These are phyloP conservation scores for Cryptotermes secundus DNA, from an alignment of 1,140 invertebrate genomes.

Conservation along the genomic window DNA sequence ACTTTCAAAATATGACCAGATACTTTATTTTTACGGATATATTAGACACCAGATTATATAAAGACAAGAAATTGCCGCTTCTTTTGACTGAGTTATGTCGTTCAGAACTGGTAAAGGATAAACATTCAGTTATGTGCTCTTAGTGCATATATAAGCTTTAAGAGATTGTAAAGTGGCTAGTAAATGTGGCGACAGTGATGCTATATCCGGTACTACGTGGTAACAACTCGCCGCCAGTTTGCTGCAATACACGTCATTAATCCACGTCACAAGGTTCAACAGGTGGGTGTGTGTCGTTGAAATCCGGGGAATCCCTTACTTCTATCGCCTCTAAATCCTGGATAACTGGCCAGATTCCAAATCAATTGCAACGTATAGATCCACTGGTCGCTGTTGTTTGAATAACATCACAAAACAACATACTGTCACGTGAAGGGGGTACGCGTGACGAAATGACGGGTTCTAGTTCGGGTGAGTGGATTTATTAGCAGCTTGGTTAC, in stretches of 20 bases:
- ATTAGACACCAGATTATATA: too few species aligned
- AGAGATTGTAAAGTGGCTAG: neutral
- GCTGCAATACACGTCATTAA: neutral
- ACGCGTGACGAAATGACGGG: too few species aligned
- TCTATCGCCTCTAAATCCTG: neutral
- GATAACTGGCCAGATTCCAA: neutral
- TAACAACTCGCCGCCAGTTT: neutral
- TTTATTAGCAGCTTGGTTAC: too few species aligned
- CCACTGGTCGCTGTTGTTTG: too few species aligned
- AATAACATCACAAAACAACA: too few species aligned
- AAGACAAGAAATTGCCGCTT: too few species aligned
- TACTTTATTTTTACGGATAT: too few species aligned
- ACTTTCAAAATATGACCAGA: too few species aligned
- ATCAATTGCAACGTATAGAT: neutral
- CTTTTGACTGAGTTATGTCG: too few species aligned
- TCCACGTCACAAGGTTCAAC: neutral
- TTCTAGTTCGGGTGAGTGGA: too few species aligned
- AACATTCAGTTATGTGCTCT: neutral
- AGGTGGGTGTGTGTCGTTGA: neutral
- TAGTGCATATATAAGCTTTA: neutral
- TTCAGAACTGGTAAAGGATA: too few species aligned
- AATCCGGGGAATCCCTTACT: neutral
- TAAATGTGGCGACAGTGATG: neutral
- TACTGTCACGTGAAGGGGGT: too few species aligned
- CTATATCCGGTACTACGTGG: neutral